Percentiles rank a stretch among this genome's conserved stretches.
These are phyloP conservation scores for Cancer borealis DNA, from an alignment of 2,888 invertebrate species.

Conservation along the genomic window DNA sequence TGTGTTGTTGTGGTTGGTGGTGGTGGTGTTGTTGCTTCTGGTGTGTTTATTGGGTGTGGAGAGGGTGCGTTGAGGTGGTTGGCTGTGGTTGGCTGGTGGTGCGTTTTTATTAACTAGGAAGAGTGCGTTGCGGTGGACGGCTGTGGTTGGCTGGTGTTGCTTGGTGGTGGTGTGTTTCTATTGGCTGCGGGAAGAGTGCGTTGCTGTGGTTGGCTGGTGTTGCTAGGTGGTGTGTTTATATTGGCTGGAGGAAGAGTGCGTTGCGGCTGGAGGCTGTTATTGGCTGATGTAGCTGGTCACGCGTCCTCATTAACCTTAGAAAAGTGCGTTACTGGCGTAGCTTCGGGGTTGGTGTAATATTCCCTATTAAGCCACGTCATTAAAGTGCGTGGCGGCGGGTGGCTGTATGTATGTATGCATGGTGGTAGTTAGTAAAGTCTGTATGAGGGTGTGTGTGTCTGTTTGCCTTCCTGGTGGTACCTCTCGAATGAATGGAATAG, in stretches of 20 bases:
- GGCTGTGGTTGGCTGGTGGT: not conserved
- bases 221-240: not conserved
- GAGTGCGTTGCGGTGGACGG: not conserved
- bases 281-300: not conserved
- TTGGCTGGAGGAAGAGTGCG: not conserved
- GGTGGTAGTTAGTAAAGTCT: not conserved
- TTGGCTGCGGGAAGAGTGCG: not conserved
- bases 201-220: not conserved
- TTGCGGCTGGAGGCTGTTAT: not conserved
- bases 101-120: not conserved
- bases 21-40: not conserved
- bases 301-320: no score
- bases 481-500: not conserved
- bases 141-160: not conserved
- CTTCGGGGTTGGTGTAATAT: not conserved
- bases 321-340: not conserved
- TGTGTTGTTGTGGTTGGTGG: not conserved
- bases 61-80: not conserved
- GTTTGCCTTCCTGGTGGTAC: not conserved
- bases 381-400: not conserved
- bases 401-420: not conserved
- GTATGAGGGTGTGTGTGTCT: not conserved
- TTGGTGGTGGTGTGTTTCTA: not conserved
- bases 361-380: not conserved
- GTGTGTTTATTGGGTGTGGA: not conserved